phyloP scores from a whole-genome alignment of 2,113 vertebrate genomes.

The Brachyhypopomus gauderio region DNA sequence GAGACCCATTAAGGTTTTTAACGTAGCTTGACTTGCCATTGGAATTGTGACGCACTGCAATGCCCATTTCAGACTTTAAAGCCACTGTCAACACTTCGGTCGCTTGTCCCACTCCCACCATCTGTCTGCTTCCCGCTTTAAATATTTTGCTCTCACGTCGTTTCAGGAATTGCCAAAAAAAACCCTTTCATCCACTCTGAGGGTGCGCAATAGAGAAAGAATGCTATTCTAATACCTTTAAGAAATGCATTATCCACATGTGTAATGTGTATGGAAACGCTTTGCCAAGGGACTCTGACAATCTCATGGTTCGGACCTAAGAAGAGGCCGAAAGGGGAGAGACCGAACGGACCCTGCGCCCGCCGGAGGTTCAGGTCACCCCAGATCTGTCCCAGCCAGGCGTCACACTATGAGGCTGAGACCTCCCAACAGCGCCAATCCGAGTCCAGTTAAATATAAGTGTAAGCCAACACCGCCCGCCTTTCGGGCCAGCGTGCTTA shows the following conservation, averaged over 20 bases:
- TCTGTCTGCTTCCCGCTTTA: conserved; percentile 53
- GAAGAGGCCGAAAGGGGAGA: conserved; percentile 51
- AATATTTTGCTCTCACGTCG: conserved; percentile 66
- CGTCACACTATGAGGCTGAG: conserved; percentile 66
- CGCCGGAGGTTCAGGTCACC: conserved; percentile 53
- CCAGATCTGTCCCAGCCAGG: conserved; percentile 61
- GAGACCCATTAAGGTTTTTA: conserved; percentile 11
- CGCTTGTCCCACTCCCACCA: neutral
- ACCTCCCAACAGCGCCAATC: conserved; percentile 60
- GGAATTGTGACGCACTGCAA: conserved; percentile 19
- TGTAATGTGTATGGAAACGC: conserved; percentile 73
- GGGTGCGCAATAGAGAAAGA: conserved; percentile 62
- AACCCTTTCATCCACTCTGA: conserved; percentile 61
- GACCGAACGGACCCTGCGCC: conserved; percentile 73
- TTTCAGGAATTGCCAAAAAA: conserved; percentile 66
- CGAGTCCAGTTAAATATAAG: conserved; percentile 70
- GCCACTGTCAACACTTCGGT: conserved; percentile 63
- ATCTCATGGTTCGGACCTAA: conserved; percentile 56
- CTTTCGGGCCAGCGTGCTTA: conserved; percentile 56
- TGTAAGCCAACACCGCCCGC: conserved; percentile 64
- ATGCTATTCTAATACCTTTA: conserved; percentile 57
- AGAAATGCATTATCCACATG: conserved; percentile 62
- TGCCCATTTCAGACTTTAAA: conserved; percentile 58
- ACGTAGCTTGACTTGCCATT: neutral
- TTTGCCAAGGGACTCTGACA: conserved; percentile 68